A percentile compares a stretch with the other conserved stretches of the same genome.
Evolutionary conservation across 2,113 vertebrate genomes (phyloP).

Genomic region (Datnioides undecimradiatus): DNA sequence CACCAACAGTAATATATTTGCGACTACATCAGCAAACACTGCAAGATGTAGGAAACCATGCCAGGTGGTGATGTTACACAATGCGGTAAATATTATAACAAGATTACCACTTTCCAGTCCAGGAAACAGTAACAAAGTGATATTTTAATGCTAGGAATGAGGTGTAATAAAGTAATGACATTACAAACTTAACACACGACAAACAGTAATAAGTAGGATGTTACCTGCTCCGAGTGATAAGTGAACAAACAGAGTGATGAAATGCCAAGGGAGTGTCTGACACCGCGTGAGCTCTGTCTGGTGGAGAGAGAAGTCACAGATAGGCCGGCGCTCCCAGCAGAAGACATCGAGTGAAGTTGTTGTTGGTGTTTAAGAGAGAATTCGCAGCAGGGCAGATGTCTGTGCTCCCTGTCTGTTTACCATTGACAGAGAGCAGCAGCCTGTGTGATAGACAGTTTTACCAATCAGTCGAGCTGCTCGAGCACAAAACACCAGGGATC

Average conservation of each 20-base stretch:
- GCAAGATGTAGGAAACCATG: constrained; percentile 2
- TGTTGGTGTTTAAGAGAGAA: constrained; percentile 60
- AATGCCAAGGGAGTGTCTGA: neutral
- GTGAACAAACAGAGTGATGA: neutral
- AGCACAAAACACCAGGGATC: constrained; percentile 73
- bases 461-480: constrained; percentile 78
- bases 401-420: constrained; percentile 64
- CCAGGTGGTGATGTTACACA: constrained; percentile 6
- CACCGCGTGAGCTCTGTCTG: constrained; percentile 27
- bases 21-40: constrained; percentile 18
- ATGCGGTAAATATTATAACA: neutral
- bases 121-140: neutral
- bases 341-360: constrained; percentile 56
- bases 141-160: neutral
- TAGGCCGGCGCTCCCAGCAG: constrained; percentile 38
- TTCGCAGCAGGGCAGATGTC: constrained; percentile 42
- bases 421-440: constrained; percentile 68
- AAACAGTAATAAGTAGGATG: neutral
- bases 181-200: neutral
- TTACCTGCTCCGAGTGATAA: neutral
- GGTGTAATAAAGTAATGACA: neutral
- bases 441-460: constrained; percentile 76
- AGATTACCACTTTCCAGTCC: neutral
- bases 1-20: constrained; percentile 29
- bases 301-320: constrained; percentile 29